Percentiles rank a stretch among this genome's conserved stretches.
Conservation (phyloP, 2,113 vertebrate species). For the Oriolus oriolus region DNA sequence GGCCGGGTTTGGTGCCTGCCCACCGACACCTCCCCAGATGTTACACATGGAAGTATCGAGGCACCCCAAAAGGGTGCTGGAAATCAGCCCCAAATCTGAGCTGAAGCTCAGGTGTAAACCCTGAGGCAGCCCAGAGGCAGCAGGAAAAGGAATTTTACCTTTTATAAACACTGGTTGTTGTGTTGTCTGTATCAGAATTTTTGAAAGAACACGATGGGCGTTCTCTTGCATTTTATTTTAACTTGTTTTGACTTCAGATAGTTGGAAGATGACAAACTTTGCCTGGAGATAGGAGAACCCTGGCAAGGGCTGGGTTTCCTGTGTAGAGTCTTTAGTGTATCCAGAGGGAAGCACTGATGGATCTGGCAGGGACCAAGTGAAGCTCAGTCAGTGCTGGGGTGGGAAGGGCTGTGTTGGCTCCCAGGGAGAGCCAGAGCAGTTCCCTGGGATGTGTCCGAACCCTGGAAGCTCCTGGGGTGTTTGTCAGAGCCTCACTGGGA, state of each 20-base stretch:
- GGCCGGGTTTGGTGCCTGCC: background rate
- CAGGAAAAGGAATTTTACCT: background rate
- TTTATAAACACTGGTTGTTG: background rate
- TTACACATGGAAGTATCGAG: rapidly evolving
- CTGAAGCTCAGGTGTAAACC: background rate
- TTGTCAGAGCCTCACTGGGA: background rate
- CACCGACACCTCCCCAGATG: background rate
- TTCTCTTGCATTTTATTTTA: background rate
- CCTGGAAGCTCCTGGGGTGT: background rate
- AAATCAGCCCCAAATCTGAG: background rate
- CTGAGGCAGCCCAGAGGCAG: background rate
- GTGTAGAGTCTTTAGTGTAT: background rate
- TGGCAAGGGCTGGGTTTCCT: background rate
- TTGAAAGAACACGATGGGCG: background rate
- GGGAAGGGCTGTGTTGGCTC: background rate
- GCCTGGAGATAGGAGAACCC: background rate
- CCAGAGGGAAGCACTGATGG: background rate
- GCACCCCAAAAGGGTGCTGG: background rate
- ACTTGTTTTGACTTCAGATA: background rate
- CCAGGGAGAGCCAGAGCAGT: background rate
- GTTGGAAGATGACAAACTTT: background rate
- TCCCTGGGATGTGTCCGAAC: background rate
- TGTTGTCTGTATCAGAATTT: background rate
- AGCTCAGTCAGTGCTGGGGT: background rate
- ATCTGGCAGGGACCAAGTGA: background rate